These are phyloP conservation scores for Haemorhous mexicanus DNA, from an alignment of 2,113 vertebrate species.

Conservation along the genomic window DNA sequence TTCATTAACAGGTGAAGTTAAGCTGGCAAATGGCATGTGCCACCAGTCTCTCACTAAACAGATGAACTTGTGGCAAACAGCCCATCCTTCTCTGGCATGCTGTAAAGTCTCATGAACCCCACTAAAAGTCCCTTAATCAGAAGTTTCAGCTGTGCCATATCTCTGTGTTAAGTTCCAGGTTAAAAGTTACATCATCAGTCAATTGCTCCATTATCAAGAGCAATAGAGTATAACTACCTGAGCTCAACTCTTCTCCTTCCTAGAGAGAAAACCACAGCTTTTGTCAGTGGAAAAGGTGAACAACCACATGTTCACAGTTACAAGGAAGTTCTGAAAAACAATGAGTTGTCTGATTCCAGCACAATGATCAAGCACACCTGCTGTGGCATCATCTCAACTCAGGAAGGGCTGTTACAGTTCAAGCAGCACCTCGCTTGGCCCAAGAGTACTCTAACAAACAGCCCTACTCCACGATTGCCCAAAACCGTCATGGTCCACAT, in stretches of 20 bases:
- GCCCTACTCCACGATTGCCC: not conserved
- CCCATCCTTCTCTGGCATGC: not conserved
- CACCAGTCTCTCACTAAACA: not conserved
- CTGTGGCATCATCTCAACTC: not conserved
- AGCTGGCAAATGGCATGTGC: not conserved
- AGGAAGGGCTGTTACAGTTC: not conserved
- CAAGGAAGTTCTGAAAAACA: not conserved
- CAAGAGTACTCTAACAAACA: not conserved
- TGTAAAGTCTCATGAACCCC: not conserved
- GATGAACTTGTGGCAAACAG: not conserved
- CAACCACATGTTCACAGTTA: not conserved
- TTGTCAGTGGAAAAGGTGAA: not conserved
- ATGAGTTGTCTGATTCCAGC: not conserved
- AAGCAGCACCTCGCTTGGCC: not conserved
- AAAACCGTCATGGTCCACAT: not conserved
- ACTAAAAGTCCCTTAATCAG: not conserved
- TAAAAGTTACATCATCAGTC: not conserved
- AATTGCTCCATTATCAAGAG: not conserved
- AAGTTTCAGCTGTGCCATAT: not conserved
- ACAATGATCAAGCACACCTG: not conserved
- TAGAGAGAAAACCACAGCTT: not conserved
- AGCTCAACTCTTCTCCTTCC: not conserved
- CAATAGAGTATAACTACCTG: not conserved
- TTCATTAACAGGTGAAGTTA: not conserved
- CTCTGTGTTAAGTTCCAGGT: not conserved